phyloP scores from a whole-genome alignment of 2,888 invertebrate genomes.

The Drosophila silvestris region DNA sequence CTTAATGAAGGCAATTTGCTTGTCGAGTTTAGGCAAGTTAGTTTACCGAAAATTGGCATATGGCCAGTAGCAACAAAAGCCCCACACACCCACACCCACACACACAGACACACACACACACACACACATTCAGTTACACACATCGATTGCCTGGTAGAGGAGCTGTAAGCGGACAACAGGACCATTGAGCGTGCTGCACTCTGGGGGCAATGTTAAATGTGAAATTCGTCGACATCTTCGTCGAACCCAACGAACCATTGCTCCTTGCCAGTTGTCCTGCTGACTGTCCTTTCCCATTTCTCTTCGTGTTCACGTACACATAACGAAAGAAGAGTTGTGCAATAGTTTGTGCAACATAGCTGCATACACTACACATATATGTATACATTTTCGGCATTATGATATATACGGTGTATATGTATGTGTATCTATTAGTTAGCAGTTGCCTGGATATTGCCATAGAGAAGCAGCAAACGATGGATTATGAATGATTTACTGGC shows the following conservation, averaged over 20 bases:
- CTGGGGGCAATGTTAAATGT: conserved; percentile 65
- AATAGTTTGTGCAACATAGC: conserved; percentile 65
- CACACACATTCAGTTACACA: conserved; percentile 32
- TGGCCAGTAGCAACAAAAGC: conserved; percentile 80
- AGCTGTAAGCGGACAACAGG: conserved; percentile 55
- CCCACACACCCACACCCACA: conserved; percentile 28
- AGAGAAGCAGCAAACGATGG: conserved; percentile 54
- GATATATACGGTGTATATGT: conserved; percentile 20
- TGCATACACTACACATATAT: conserved; percentile 17
- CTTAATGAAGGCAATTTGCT: conserved; percentile 82
- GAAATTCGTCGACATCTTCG: conserved; percentile 64
- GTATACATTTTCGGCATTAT: conserved; percentile 45
- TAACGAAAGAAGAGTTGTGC: conserved; percentile 60
- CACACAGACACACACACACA: conserved; percentile 3
- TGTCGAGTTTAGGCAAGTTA: conserved; percentile 82
- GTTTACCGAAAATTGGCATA: conserved; percentile 83
- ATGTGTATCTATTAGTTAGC: conserved; percentile 56
- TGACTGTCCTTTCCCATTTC: not conserved
- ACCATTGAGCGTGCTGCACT: conserved; percentile 63
- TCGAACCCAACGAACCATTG: conserved; percentile 48
- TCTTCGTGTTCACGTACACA: conserved; percentile 26
- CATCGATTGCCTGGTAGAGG: conserved; percentile 59
- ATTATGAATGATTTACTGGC: conserved; percentile 70
- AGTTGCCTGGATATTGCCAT: conserved; percentile 52
- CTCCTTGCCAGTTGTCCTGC: conserved; percentile 42